Evolutionary conservation across 2,888 invertebrate genomes (phyloP), one percentile per base, ranked within the genome.

Genomic region (Pedicia rivosa): DNA sequence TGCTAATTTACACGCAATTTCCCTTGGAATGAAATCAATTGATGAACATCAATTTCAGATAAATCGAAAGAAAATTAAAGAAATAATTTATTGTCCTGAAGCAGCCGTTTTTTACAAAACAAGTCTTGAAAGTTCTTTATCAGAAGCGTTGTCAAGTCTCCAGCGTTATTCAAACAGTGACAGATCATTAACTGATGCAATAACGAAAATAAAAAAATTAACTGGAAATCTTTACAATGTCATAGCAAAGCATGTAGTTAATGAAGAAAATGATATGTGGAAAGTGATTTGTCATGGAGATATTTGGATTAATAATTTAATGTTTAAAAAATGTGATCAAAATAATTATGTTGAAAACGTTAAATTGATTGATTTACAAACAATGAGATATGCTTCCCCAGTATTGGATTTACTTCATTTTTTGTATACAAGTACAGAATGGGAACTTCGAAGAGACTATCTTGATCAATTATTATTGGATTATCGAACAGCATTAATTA

Each of bases 281-380:
- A n/a, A n/a, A n/a, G n/a, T n/a, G n/a, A n/a, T n/a, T n/a, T n/a
- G n/a, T n/a, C n/a, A n/a, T n/a, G n/a, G n/a, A 3, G 60, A 60
- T 39, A 39, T 59, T 30, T 59, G 58, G 57, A 49, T 57, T 1
- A 60, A 60, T 43, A 60, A 60, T 40, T 49, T 60, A 3, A 57
- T 60, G 59, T 60, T 60, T 35, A 44, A 41, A 15, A 37, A 36
- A 4, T 38, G 46, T 16, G 10, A 28, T 8, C 30, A 12, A 3
- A 28, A 42, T 4, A 40, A 43, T 5, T 20, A 36, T 17, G 41
- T 47, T 38, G 10, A 35, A 42, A 40, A 41, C 16, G 59, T 53
- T 2, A 56, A 53, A 36, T 57, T 59, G 29, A 50, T 59, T 32
- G 59, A 59, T 37, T 48, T 59, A 35, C 59, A 59, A 44, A 52